Conservation (phyloP, 1,140 invertebrate species). For the Vollenhovia emeryi region DNA sequence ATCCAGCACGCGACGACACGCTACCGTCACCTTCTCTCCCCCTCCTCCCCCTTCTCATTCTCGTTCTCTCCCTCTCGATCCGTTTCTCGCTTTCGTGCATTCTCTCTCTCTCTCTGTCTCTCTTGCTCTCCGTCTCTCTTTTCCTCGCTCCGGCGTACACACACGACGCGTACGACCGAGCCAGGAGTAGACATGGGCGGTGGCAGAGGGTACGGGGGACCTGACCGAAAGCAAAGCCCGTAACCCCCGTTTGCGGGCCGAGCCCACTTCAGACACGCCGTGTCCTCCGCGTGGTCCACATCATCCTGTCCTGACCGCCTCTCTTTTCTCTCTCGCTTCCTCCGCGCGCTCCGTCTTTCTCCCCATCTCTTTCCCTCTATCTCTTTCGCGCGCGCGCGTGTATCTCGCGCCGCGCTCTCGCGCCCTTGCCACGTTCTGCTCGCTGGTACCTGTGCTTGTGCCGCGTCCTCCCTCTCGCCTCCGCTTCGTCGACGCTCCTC, state of each 20-base stretch:
- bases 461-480: constrained; percentile 58
- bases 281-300: constrained; percentile 80
- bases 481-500: constrained; percentile 34
- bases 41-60: neutral
- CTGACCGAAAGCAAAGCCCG: constrained; percentile 74
- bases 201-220: constrained; percentile 62
- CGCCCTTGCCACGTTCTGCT: constrained; percentile 51
- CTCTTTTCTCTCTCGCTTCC: constrained; percentile 17
- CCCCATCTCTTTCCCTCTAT: neutral
- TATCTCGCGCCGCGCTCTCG: constrained; percentile 34
- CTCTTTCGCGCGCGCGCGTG: constrained; percentile 1
- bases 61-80: neutral
- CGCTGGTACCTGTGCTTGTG: constrained; percentile 13
- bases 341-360: neutral
- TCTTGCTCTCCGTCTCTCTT: no score
- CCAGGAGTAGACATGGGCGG: constrained; percentile 57
- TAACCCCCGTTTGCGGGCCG: constrained; percentile 71
- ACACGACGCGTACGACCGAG: constrained; percentile 52
- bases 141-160: constrained; percentile 21
- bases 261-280: constrained; percentile 75
- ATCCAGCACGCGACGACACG: constrained; percentile 75
- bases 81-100: neutral
- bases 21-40: constrained; percentile 67
- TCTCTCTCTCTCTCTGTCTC: neutral
- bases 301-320: constrained; percentile 61